Percentiles rank a stretch among this genome's conserved stretches.
Evolutionary conservation across 2,113 vertebrate species (phyloP).

Genomic region (Corythoichthys haematopterus): DNA sequence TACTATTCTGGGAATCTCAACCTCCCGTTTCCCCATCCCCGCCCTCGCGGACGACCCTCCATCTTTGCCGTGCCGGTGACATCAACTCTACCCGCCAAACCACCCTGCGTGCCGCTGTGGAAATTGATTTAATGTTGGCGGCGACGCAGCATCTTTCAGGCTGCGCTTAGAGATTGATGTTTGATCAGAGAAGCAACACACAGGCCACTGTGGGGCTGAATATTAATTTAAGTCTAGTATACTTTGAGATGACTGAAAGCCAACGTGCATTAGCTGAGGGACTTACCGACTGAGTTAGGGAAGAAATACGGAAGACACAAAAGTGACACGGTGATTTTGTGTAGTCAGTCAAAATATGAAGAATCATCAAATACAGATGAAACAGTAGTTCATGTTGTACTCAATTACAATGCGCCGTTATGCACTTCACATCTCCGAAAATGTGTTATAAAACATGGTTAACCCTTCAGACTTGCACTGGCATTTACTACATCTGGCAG

Average conservation of each 20-base stretch:
- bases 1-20: slow-evolving; percentile 62
- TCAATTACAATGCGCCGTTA: background rate
- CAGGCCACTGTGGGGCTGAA: slow-evolving; percentile 10
- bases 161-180: slow-evolving; percentile 3
- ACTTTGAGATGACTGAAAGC: slow-evolving; percentile 6
- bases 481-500: no score
- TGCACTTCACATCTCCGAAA: background rate
- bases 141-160: slow-evolving; percentile 30
- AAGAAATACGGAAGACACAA: slow-evolving; percentile 18
- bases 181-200: slow-evolving; percentile 29
- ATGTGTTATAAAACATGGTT: background rate
- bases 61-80: slow-evolving; percentile 49
- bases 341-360: background rate
- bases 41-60: background rate
- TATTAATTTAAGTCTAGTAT: slow-evolving; percentile 32
- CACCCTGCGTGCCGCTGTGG: slow-evolving; percentile 29
- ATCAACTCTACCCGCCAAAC: slow-evolving; percentile 45
- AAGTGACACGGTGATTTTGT: slow-evolving; percentile 19
- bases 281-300: background rate
- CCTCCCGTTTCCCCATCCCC: background rate
- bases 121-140: slow-evolving; percentile 48
- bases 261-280: slow-evolving; percentile 16
- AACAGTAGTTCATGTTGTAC: background rate
- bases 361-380: slow-evolving; percentile 18
- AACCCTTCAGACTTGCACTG: background rate